phyloP scores from a whole-genome alignment of 2,888 invertebrate species.

The Geophilus truncorum region DNA sequence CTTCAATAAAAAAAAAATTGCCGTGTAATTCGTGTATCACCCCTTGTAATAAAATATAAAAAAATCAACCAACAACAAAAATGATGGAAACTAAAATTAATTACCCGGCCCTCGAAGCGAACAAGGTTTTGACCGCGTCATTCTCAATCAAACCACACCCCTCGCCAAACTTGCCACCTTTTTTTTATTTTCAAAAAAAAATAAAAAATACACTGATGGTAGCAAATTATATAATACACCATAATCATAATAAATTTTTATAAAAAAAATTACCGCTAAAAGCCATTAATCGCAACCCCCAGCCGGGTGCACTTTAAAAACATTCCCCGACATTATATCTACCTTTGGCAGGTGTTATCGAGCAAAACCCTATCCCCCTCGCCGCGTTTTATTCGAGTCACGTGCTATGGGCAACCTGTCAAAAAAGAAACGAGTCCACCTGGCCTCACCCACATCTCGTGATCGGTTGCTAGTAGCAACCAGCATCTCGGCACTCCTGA shows the following conservation, averaged over 20 bases:
- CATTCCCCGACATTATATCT: not conserved
- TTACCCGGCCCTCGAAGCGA: too few relatives aligned
- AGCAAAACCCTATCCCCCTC: not conserved
- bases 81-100: not conserved
- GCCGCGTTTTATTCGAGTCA: not conserved
- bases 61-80: not conserved
- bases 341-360: not conserved
- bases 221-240: constrained; percentile 10
- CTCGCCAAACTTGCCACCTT: not conserved
- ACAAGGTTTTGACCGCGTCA: not conserved
- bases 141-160: not conserved
- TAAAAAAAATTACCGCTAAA: not conserved
- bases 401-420: not conserved
- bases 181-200: too few relatives aligned
- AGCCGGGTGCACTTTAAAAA: not conserved
- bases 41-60: not conserved
- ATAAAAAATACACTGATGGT: not conserved
- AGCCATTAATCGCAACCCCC: not conserved
- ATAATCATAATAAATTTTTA: constrained; percentile 14
- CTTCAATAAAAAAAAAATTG: not conserved
- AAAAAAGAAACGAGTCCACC: constrained; percentile 12
- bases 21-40: not conserved
- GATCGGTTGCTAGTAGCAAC: constrained; percentile 13
- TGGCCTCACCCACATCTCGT: not conserved
- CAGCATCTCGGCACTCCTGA: not conserved